phyloP scores from a whole-genome alignment of 2,113 vertebrate species.

The Herpetotheres cachinnans region DNA sequence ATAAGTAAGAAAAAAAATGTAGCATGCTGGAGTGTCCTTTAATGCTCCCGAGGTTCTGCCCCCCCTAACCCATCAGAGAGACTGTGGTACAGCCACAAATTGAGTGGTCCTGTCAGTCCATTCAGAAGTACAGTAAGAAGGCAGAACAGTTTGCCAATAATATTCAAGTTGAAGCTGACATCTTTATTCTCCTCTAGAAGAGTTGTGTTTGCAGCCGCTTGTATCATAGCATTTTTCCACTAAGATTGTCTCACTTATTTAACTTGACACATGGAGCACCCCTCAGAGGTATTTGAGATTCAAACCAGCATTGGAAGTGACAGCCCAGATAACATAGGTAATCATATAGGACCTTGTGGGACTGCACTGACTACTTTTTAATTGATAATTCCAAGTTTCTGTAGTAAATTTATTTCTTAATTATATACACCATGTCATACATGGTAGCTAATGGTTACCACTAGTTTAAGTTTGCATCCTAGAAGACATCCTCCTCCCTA shows the following conservation, averaged over 20 bases:
- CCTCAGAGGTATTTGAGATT: slow-evolving; percentile 79
- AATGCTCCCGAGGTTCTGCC: background rate
- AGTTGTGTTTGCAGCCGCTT: slow-evolving; percentile 36
- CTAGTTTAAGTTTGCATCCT: slow-evolving; percentile 68
- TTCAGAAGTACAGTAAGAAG: background rate
- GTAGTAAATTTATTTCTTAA: slow-evolving; percentile 87
- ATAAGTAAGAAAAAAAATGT: background rate
- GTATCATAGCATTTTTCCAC: slow-evolving; percentile 45
- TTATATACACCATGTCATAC: slow-evolving; percentile 74
- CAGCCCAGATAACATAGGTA: slow-evolving; percentile 85
- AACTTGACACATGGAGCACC: slow-evolving; percentile 79
- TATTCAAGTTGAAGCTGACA: background rate
- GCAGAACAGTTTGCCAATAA: background rate
- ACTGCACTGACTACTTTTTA: slow-evolving; percentile 77
- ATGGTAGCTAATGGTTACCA: slow-evolving; percentile 73
- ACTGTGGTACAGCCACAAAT: background rate
- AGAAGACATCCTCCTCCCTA: slow-evolving; percentile 4
- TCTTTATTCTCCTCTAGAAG: slow-evolving; percentile 9
- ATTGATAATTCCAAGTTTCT: slow-evolving; percentile 85
- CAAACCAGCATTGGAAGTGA: slow-evolving; percentile 82
- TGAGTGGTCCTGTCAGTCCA: background rate
- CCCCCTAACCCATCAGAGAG: background rate
- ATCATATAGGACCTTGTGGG: slow-evolving; percentile 80
- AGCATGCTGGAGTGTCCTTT: background rate
- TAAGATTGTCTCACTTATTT: slow-evolving; percentile 75